Percentiles rank a stretch among this genome's conserved stretches.
Evolutionary conservation across 2,888 invertebrate genomes (phyloP).

Genomic region (Oscheius onirici): DNA sequence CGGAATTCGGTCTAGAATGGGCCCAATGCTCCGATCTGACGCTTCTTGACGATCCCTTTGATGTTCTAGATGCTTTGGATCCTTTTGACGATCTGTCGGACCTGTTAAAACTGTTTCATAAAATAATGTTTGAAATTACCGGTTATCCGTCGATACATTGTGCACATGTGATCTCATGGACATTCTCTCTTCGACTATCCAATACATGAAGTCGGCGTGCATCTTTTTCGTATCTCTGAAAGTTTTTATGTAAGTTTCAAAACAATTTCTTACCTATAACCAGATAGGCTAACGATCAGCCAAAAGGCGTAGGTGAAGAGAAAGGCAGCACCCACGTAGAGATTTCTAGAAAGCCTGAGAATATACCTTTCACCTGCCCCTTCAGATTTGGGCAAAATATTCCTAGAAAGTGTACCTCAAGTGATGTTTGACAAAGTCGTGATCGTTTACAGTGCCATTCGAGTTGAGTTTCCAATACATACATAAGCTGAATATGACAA

Average conservation of each 20-base stretch:
- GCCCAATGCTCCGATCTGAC: conserved; percentile 42
- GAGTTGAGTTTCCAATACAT: conserved; percentile 50
- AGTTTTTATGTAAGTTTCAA: conserved; percentile 1
- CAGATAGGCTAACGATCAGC: conserved; percentile 47
- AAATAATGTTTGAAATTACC: too few species aligned
- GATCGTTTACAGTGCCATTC: conserved; percentile 43
- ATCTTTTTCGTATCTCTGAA: conserved; percentile 50
- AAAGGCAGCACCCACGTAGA: conserved; percentile 56
- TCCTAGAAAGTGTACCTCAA: conserved; percentile 34
- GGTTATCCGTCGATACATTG: conserved; percentile 53
- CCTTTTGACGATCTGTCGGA: conserved; percentile 49
- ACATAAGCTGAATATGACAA: conserved; percentile 45
- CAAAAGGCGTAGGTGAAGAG: conserved; percentile 54
- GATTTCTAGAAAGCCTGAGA: conserved; percentile 39
- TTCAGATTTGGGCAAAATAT: not conserved
- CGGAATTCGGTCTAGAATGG: conserved; percentile 36
- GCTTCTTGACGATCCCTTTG: conserved; percentile 44
- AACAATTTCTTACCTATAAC: conserved; percentile 39
- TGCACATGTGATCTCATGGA: conserved; percentile 49
- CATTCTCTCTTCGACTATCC: conserved; percentile 62
- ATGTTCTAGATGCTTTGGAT: conserved; percentile 48
- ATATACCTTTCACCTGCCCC: not conserved
- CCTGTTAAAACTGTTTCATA: not conserved
- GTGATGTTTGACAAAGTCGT: conserved; percentile 50
- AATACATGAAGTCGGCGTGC: conserved; percentile 64